Conservation (phyloP, 2,797 vertebrate species). For the Eptatretus atami region DNA sequence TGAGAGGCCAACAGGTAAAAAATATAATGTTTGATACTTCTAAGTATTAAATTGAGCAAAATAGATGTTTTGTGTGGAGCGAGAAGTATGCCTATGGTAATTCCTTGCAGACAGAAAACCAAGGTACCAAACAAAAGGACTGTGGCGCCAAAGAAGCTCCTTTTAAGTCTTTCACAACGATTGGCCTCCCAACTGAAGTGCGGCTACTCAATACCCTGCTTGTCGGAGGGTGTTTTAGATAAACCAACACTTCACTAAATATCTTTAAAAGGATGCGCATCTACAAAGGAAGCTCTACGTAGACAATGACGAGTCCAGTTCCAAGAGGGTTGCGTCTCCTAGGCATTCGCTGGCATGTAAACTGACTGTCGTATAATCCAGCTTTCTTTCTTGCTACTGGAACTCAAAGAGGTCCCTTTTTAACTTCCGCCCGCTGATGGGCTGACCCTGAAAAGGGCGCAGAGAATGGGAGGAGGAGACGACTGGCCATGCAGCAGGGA, state of each 20-base stretch:
- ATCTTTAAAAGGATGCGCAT: constrained; percentile 5
- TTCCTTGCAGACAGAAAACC: no score
- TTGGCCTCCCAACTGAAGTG: not conserved
- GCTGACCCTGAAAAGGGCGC: not conserved
- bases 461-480: not conserved
- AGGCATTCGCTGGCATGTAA: constrained; percentile 4
- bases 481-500: no score
- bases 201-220: no score
- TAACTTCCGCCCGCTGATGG: constrained; percentile 4
- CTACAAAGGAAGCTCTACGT: not conserved
- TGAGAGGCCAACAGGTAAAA: no score
- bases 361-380: constrained; percentile 2
- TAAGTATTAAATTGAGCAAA: no score
- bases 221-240: constrained; percentile 3
- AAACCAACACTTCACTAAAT: constrained; percentile 6
- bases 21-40: no score
- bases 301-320: constrained; percentile 1
- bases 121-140: not conserved
- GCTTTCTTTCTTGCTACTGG: constrained; percentile 3
- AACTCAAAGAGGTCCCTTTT: constrained; percentile 1
- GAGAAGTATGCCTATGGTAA: no score
- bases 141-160: not conserved
- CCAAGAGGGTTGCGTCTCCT: constrained; percentile 1
- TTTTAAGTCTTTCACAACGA: constrained; percentile 2
- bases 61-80: no score